Evolutionary conservation across 2,888 invertebrate species (phyloP).

Genomic region (Athripsodes cinereus): DNA sequence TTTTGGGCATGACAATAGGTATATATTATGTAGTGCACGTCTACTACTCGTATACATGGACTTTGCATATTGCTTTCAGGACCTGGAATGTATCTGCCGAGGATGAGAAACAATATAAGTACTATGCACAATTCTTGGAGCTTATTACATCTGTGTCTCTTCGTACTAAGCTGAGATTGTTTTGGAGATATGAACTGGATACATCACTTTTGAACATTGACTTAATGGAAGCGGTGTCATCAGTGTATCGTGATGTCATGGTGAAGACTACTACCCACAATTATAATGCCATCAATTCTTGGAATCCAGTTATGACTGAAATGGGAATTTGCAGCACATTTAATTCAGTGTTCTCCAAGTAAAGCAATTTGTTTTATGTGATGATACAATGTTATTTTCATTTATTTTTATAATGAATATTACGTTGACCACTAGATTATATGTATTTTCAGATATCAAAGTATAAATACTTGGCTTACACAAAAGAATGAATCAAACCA

Average conservation of each 20-base stretch:
- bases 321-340: conserved; percentile 45
- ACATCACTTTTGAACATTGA: conserved; percentile 52
- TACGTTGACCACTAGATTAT: neutral
- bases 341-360: conserved; percentile 43
- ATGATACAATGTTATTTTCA: neutral
- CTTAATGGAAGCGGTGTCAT: conserved; percentile 34
- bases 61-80: too few relatives aligned
- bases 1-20: too few relatives aligned
- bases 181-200: conserved; percentile 62
- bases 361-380: conserved; percentile 11
- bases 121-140: conserved; percentile 43
- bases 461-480: conserved; percentile 18
- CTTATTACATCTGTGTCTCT: conserved; percentile 45
- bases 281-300: conserved; percentile 37
- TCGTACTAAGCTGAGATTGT: conserved; percentile 54
- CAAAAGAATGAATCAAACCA: conserved; percentile 5
- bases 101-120: conserved; percentile 37
- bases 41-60: too few relatives aligned
- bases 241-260: conserved; percentile 49
- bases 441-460: conserved; percentile 19
- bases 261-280: conserved; percentile 53
- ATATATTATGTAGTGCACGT: too few relatives aligned
- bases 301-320: conserved; percentile 47
- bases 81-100: conserved; percentile 44
- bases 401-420: neutral